These are phyloP conservation scores for Dioctria linearis DNA, from an alignment of 2,888 invertebrate species.

Conservation along the genomic window DNA sequence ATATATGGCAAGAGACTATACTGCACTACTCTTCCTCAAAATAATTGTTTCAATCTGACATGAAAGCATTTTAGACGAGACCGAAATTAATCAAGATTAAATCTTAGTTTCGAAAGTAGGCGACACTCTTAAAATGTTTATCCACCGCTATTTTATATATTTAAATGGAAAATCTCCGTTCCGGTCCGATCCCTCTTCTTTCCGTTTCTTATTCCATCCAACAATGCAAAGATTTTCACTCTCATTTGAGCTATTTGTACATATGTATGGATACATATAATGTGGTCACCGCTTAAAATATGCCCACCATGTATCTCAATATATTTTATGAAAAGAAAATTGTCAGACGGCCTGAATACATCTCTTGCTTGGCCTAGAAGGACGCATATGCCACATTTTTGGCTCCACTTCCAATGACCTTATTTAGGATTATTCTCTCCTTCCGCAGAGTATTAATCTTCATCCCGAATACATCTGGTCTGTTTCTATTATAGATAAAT, in stretches of 20 bases:
- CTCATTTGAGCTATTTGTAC: no score
- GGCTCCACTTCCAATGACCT: slow-evolving; percentile 15
- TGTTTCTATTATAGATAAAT: slow-evolving; percentile 29
- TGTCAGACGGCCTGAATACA: background rate
- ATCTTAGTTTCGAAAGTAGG: slow-evolving; percentile 11
- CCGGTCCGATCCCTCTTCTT: no score
- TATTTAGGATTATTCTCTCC: slow-evolving; percentile 11
- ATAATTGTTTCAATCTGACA: background rate
- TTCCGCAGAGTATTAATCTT: slow-evolving; percentile 23
- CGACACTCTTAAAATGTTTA: background rate
- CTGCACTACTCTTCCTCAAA: background rate
- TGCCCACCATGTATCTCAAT: no score
- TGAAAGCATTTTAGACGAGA: background rate
- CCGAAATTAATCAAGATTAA: slow-evolving; percentile 23
- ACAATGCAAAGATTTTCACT: no score
- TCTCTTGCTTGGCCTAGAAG: slow-evolving; percentile 3
- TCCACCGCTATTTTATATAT: slow-evolving; percentile 4
- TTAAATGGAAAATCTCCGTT: slow-evolving; percentile 7
- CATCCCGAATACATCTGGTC: slow-evolving; percentile 24
- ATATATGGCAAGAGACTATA: no score
- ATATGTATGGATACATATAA: no score
- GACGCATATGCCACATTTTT: slow-evolving; percentile 25
- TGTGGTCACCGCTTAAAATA: no score
- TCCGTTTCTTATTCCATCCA: no score
- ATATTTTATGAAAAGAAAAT: no score